A percentile compares a stretch with the other conserved stretches of the same genome.
These are phyloP conservation scores for Synergus japonicus DNA, from an alignment of 2,888 invertebrate genomes.

Conservation along the genomic window DNA sequence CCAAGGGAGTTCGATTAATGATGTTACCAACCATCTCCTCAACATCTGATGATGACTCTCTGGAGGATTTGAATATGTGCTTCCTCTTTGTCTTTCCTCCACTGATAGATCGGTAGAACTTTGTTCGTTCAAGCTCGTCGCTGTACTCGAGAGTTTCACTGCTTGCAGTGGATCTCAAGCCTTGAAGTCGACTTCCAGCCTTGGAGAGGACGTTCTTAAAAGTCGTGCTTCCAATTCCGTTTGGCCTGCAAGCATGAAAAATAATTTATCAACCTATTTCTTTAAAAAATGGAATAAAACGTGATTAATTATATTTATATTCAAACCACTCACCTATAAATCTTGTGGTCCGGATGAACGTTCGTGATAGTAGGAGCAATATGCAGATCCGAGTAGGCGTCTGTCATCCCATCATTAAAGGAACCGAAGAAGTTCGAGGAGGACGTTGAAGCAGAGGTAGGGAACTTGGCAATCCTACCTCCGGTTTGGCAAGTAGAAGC, in stretches of 20 bases:
- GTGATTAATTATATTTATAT: background rate
- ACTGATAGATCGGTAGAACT: conserved; percentile 60
- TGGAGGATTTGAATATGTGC: conserved; percentile 70
- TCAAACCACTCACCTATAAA: conserved; percentile 78
- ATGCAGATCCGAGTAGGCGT: conserved; percentile 77
- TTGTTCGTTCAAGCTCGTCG: conserved; percentile 67
- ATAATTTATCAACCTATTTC: too few species aligned
- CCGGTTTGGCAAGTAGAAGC: conserved; percentile 71
- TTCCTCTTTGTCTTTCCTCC: conserved; percentile 65
- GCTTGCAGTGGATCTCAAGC: conserved; percentile 73
- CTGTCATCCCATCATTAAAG: conserved; percentile 76
- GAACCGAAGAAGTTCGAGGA: conserved; percentile 81
- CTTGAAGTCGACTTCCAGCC: conserved; percentile 73
- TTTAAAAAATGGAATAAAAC: background rate
- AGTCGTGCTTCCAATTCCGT: conserved; percentile 64
- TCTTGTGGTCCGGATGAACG: conserved; percentile 89
- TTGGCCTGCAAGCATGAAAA: conserved; percentile 67
- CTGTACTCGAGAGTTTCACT: conserved; percentile 75
- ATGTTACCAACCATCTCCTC: conserved; percentile 67
- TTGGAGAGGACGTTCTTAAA: conserved; percentile 76
- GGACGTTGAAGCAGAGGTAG: conserved; percentile 77
- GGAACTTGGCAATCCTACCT: conserved; percentile 73
- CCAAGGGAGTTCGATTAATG: conserved; percentile 56
- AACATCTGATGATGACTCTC: conserved; percentile 69
- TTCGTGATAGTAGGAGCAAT: conserved; percentile 74